Evolutionary conservation across 1,140 invertebrate species (phyloP).

Genomic region (Tetraneura akinire): DNA sequence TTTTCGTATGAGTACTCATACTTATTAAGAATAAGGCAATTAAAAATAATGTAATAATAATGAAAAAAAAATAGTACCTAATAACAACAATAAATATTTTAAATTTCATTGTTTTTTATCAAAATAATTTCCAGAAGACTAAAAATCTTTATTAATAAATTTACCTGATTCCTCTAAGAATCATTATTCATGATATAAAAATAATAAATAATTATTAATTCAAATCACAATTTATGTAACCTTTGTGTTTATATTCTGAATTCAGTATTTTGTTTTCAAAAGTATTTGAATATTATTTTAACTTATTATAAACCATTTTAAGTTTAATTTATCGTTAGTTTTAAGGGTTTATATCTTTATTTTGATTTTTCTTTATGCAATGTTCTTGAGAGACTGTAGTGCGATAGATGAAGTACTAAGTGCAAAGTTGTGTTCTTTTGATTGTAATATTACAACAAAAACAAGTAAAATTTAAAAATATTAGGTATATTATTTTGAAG

Average conservation of each 20-base stretch:
- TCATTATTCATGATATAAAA: neutral
- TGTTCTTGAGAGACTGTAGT: neutral
- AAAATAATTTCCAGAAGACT: no score
- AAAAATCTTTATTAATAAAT: no score
- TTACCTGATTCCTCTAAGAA: no score
- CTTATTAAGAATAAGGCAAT: no score
- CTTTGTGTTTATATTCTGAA: neutral
- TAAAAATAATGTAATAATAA: no score
- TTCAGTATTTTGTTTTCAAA: neutral
- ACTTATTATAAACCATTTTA: conserved; percentile 22
- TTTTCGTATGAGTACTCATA: no score
- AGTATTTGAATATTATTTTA: neutral
- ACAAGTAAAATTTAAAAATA: neutral
- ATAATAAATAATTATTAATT: neutral
- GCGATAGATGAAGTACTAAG: conserved; percentile 1
- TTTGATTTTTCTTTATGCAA: conserved; percentile 7
- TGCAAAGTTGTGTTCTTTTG: conserved; percentile 33
- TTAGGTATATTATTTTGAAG: neutral
- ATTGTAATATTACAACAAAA: neutral
- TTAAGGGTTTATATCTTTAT: conserved; percentile 17
- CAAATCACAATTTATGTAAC: neutral
- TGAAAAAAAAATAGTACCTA: no score
- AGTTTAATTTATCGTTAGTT: conserved; percentile 26
- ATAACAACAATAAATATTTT: no score
- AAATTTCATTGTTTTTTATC: no score